Evolutionary conservation across 2,888 invertebrate genomes (phyloP).

Genomic region (Nemoura dubitans): DNA sequence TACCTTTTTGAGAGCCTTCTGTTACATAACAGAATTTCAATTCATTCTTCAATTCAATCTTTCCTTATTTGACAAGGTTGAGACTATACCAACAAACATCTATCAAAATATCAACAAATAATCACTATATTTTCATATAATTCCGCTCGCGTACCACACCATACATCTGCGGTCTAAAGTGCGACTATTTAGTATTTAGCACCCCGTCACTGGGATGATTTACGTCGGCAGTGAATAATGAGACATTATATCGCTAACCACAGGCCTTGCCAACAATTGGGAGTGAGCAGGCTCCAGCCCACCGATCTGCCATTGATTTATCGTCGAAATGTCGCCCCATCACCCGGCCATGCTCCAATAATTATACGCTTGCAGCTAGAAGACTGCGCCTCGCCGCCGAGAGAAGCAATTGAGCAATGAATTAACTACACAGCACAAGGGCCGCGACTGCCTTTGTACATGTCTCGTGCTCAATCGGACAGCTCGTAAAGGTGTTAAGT

Average conservation of each 20-base stretch:
- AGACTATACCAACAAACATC: neutral
- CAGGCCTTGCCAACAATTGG: neutral
- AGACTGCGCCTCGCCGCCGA: neutral
- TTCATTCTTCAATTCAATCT: neutral
- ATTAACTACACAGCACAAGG: too few species aligned
- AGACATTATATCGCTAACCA: constrained; percentile 18
- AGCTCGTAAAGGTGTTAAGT: constrained; percentile 26
- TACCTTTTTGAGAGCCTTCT: too few species aligned
- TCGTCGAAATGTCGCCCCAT: neutral
- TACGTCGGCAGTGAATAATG: constrained; percentile 33
- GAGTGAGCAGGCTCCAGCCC: neutral
- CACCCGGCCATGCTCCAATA: constrained; percentile 4
- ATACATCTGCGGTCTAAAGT: neutral
- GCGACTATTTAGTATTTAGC: neutral
- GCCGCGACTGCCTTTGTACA: neutral
- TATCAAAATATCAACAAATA: neutral
- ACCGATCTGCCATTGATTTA: constrained; percentile 33
- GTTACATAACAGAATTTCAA: neutral
- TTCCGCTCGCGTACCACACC: neutral
- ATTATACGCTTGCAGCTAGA: constrained; percentile 18
- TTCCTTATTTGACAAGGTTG: neutral
- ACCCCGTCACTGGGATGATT: neutral
- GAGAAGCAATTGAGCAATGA: constrained; percentile 20
- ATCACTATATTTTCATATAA: neutral
- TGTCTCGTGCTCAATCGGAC: neutral